Conservation (phyloP, 1,140 invertebrate species). For the Daktulosphaira vitifoliae region DNA sequence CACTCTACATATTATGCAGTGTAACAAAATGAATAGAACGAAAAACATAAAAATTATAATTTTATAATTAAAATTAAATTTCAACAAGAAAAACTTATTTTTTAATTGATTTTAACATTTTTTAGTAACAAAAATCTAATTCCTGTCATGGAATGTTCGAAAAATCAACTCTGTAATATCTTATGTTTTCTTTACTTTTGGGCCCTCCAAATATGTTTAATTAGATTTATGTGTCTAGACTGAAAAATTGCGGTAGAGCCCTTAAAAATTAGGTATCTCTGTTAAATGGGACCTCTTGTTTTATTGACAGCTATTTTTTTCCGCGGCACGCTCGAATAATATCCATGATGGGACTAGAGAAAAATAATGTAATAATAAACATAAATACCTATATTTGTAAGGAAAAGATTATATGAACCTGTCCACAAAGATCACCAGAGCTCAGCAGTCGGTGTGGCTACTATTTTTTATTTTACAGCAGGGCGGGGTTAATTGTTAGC, state of each 20-base stretch:
- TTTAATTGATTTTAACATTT: too few species aligned
- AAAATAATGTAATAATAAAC: neutral
- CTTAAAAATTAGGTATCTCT: constrained; percentile 17
- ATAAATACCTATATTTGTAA: constrained; percentile 16
- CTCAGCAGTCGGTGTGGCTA: constrained; percentile 10
- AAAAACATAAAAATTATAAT: too few species aligned
- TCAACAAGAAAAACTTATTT: too few species aligned
- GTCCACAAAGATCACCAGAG: neutral
- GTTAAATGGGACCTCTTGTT: constrained; percentile 10
- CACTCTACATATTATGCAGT: too few species aligned
- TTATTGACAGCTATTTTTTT: constrained; percentile 31
- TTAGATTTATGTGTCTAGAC: constrained; percentile 34
- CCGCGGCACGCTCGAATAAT: neutral
- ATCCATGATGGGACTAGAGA: constrained; percentile 13
- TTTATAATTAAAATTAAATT: too few species aligned
- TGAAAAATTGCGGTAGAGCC: constrained; percentile 30
- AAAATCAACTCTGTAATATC: too few species aligned
- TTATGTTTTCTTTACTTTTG: too few species aligned
- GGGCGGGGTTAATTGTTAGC: constrained; percentile 32
- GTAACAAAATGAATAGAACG: too few species aligned
- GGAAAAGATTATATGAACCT: neutral
- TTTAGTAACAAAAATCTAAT: too few species aligned
- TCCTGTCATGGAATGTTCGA: too few species aligned
- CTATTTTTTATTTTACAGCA: constrained; percentile 12
- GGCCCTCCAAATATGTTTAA: constrained; percentile 28